Base-by-base conservation (phyloP, 1,140 invertebrate species). In the Pseudomyrmex dendroicus region DNA sequence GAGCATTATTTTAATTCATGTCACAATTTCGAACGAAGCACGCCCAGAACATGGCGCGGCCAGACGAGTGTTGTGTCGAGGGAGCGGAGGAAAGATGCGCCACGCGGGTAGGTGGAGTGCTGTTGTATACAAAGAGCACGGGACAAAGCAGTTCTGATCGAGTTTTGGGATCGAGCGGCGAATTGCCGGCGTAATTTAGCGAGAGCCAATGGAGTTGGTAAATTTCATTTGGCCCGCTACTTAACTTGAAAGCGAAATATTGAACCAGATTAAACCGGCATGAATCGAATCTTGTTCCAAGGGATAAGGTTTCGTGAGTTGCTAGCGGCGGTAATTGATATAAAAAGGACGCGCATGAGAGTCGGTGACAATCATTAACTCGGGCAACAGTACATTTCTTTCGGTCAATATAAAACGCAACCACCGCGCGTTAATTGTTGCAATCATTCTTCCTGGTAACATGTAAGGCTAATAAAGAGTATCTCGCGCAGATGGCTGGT, bases 161-260 rank as follows among this genome's bases (percentile, higher is more conserved):
- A 86, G 91, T 91, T 92, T 88, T 90, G 82, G 63, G 85, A 17
- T 73, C 88, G 90, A 7, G 83, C 84, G 84, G 73, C 73, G 86
- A 89, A 91, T 87, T 86, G 86, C 82, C 74, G 59, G 63, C 85
- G 83, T 91, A 90, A 91, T 91, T 91, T 89, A 88, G 15, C 82
- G 68, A 35, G 20, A 17, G 52, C 80, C 66, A 64, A 80, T 85
- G 59, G 87, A 89, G 88, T 89, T 89, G 89, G 82, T 91, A 90
- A 92, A 90, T 89, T 84, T 73, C 64, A 68, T 70, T 72, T 59
- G 35, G 13, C n/a, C 35, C 62, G 25, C 56, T 83, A 85, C 66
- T 87, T 85, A 25, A 35, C 70, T 46, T 56, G 12, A 22, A 56
- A 59, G 62, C 56, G 48, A 72, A 78, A 83, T 72, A 72, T 88